Base-by-base conservation (phyloP, 2,113 vertebrate species). In the Oreochromis tanganicae region DNA sequence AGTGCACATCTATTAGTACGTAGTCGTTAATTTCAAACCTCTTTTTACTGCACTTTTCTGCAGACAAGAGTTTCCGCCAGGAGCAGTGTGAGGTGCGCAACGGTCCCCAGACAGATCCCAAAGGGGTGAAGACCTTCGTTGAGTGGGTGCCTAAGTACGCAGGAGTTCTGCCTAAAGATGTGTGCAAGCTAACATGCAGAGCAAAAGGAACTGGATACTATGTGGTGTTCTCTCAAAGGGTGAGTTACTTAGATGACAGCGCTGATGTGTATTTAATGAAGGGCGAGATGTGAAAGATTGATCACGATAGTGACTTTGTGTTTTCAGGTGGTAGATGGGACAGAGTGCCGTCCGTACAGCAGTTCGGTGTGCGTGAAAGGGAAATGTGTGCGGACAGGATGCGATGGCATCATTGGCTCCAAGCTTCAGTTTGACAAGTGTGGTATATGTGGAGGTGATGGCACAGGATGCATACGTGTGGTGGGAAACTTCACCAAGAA, bases 181-280 rank as follows among this genome's bases (percentile, higher is more conserved):
- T 98, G 80, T 99, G 98, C 96, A 99, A 99, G 91, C 95, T 99
- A 41, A 99, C 98, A 83, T 99, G 99, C 94, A 95, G 98, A 90
- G 98, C 98, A n/a, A 99, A 98, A 93, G 98, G 98, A 86, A 99
- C 98, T 0, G 98, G 98, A 10, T 99, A 99, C 95, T 99, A 99
- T 0, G 98, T 99, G 29, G 98, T 99, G 2, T 99, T 99, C 93
- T 98, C 98, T 38, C 98, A 98, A 90, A 97, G 98, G 98, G 99
- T 99, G 96, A 97, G 95, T 85, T 29, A 12, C 6, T 2, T 6
- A 34, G 14, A 46, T 5, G 5, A 5, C 3, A 3, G 11, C 12
- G 10, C 4, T 27, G 16, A 24, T 3, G 7, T 6, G 4, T 36
- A 9, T 83, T 84, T 41, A 24, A 29, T 1, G 29, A 7, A 6